These are phyloP conservation scores for Kobus ellipsiprymnus DNA, from an alignment of 2,113 vertebrate genomes.

Conservation along the genomic window DNA sequence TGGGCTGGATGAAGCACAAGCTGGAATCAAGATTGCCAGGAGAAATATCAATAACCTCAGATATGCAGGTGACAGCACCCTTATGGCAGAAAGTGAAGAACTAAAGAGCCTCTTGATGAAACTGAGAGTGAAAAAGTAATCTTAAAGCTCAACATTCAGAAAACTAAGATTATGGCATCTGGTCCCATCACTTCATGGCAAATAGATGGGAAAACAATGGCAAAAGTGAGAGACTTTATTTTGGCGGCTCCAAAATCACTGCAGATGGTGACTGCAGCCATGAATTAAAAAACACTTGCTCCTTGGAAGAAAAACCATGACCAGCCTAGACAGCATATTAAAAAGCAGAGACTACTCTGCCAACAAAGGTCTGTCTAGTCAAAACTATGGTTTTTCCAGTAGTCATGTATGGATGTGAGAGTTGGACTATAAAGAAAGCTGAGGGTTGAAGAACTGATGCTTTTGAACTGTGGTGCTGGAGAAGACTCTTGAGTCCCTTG, in stretches of 20 bases:
- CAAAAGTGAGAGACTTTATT: neutral
- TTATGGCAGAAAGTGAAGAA: neutral
- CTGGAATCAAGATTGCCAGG: neutral
- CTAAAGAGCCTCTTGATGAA: neutral
- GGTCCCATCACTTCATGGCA: neutral
- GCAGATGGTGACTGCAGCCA: neutral
- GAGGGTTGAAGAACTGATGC: neutral
- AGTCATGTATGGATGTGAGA: neutral
- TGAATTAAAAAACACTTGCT: neutral
- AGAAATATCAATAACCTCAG: neutral
- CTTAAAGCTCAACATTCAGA: neutral
- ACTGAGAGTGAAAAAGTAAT: neutral
- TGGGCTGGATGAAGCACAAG: neutral
- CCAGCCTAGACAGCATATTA: neutral
- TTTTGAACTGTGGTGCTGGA: neutral
- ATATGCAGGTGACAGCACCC: neutral
- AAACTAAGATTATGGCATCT: neutral
- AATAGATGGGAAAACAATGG: neutral
- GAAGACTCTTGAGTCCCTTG: neutral
- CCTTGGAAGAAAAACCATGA: neutral
- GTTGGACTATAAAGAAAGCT: neutral
- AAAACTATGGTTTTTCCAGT: neutral
- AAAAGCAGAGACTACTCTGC: neutral
- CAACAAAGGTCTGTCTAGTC: neutral
- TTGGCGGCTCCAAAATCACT: neutral